Percentiles rank a stretch among this genome's conserved stretches.
Conservation (phyloP, 2,797 vertebrate genomes). For the Lutjanus campechanus region DNA sequence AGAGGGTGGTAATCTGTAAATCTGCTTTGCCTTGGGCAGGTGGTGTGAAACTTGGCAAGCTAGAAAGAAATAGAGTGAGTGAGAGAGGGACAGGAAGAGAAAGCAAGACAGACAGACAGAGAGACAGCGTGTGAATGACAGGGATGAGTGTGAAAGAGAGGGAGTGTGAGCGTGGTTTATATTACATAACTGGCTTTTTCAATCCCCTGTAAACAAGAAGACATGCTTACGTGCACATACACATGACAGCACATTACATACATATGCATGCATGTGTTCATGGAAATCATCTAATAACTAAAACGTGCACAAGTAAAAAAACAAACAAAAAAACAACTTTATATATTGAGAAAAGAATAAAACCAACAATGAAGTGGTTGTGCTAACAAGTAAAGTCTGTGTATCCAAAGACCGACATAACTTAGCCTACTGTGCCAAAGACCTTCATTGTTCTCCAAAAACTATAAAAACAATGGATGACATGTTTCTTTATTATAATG, state of each 20-base stretch:
- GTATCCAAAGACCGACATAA: not conserved
- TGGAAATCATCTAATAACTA: not conserved
- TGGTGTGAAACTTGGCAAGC: slow-evolving; percentile 83
- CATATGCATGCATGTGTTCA: slow-evolving; percentile 13
- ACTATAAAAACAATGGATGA: not conserved
- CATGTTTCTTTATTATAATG: not conserved
- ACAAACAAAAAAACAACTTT: not conserved
- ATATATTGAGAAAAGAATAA: not conserved
- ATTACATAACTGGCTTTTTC: slow-evolving; percentile 80
- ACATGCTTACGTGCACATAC: slow-evolving; percentile 54
- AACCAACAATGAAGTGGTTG: slow-evolving; percentile 9
- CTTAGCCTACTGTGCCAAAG: not conserved
- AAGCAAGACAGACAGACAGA: slow-evolving; percentile 36
- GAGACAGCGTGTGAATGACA: slow-evolving; percentile 57
- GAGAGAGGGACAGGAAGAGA: slow-evolving; percentile 27
- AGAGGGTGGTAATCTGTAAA: slow-evolving; percentile 87
- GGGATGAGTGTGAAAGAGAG: slow-evolving; percentile 67
- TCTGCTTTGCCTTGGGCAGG: slow-evolving; percentile 82
- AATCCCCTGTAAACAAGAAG: slow-evolving; percentile 65
- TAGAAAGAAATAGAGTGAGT: slow-evolving; percentile 34
- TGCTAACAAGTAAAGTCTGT: not conserved
- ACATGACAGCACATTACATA: slow-evolving; percentile 39
- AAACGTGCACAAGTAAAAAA: not conserved
- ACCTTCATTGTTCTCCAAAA: not conserved
- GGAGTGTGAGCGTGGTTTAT: slow-evolving; percentile 45